Conservation (phyloP, 2,797 vertebrate genomes). For the Sebastes diploproa region DNA sequence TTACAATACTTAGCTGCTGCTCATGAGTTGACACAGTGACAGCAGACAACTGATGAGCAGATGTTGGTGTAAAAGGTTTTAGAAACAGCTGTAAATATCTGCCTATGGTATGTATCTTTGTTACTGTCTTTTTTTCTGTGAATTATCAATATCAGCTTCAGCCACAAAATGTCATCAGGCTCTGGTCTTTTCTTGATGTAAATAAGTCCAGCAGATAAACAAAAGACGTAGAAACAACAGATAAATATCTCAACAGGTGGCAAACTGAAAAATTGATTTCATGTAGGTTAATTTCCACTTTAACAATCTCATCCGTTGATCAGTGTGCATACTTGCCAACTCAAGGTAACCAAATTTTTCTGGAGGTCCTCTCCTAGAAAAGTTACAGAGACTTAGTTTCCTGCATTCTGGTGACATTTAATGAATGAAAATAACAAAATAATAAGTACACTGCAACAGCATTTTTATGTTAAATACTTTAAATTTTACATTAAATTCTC, state of each 20-base stretch:
- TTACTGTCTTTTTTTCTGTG: neutral
- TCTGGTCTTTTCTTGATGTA: neutral
- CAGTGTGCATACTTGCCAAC: neutral
- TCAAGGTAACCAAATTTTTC: too few relatives aligned
- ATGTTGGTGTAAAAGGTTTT: neutral
- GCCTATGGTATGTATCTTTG: neutral
- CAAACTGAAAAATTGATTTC: neutral
- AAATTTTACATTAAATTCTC: too few relatives aligned
- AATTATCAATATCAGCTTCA: neutral
- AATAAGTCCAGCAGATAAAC: neutral
- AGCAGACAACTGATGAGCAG: neutral
- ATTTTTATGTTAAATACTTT: too few relatives aligned
- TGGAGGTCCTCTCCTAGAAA: too few relatives aligned
- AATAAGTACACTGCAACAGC: too few relatives aligned
- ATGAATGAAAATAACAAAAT: too few relatives aligned
- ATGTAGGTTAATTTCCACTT: neutral
- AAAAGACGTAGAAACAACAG: neutral
- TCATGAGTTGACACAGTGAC: neutral
- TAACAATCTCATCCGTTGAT: neutral
- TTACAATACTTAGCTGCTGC: slow-evolving; percentile 10
- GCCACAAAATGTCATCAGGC: neutral
- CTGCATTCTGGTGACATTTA: too few relatives aligned
- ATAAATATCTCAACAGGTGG: neutral
- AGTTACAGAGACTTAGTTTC: too few relatives aligned
- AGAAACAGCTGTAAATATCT: neutral